Conservation (phyloP, 2,888 invertebrate genomes). For the Acronicta psi region DNA sequence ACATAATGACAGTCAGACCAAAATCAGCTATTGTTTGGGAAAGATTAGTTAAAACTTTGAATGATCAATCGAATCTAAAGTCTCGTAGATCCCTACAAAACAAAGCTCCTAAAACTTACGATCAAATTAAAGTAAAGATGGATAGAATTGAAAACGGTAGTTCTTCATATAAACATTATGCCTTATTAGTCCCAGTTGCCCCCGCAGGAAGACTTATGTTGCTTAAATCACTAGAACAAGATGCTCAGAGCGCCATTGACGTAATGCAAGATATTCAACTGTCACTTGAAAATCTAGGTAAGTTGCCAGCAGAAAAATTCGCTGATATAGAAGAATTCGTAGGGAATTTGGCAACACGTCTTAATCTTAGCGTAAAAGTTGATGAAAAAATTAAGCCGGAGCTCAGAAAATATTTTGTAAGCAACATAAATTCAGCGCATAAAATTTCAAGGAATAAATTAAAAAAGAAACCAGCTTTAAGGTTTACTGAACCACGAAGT, state of each 20-base stretch:
- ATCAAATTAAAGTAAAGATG: conserved; percentile 67
- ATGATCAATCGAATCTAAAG: conserved; percentile 49
- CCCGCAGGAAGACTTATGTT: conserved; percentile 68
- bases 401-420: conserved; percentile 3
- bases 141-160: conserved; percentile 62
- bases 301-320: conserved; percentile 57
- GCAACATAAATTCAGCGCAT: conserved; percentile 3
- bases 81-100: conserved; percentile 63
- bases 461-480: conserved; percentile 17
- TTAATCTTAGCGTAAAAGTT: conserved; percentile 59
- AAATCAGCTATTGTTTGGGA: conserved; percentile 79
- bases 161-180: conserved; percentile 70
- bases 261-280: conserved; percentile 65
- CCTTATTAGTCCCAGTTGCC: conserved; percentile 62
- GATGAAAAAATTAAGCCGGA: conserved; percentile 36
- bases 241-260: conserved; percentile 63
- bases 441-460: conserved; percentile 9
- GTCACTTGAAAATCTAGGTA: conserved; percentile 50
- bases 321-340: conserved; percentile 68
- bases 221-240: conserved; percentile 71
- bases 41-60: conserved; percentile 71
- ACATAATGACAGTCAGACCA: conserved; percentile 56
- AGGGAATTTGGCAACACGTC: conserved; percentile 61
- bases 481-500: neutral
- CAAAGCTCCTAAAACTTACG: conserved; percentile 61